Evolutionary conservation across 2,797 vertebrate genomes (phyloP).

Genomic region (Cetoscarus ocellatus): DNA sequence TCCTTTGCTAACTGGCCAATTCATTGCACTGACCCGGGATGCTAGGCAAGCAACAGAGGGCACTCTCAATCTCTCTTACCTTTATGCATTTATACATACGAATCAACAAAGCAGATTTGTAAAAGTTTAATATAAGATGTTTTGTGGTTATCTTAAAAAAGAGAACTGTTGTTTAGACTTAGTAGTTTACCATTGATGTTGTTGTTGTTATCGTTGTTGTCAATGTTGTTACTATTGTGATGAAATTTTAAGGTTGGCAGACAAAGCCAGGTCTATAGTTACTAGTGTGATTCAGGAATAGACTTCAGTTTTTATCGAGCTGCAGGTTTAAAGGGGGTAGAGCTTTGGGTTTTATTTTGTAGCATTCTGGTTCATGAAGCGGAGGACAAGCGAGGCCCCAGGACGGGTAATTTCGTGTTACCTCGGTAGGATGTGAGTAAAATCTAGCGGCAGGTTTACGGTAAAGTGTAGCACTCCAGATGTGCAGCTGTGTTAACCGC

Average conservation of each 20-base stretch:
- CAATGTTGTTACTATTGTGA: slow-evolving; percentile 80
- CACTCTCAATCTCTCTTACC: slow-evolving; percentile 82
- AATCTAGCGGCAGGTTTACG: slow-evolving; percentile 20
- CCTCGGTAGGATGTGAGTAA: slow-evolving; percentile 32
- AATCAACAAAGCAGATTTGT: slow-evolving; percentile 88
- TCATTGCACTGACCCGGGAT: slow-evolving; percentile 84
- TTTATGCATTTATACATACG: slow-evolving; percentile 90
- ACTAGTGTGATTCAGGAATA: slow-evolving; percentile 74
- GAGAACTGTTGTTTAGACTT: slow-evolving; percentile 78
- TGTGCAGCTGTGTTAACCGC: not conserved
- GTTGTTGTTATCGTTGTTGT: slow-evolving; percentile 75
- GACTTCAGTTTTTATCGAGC: slow-evolving; percentile 55
- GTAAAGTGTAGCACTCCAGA: slow-evolving; percentile 56
- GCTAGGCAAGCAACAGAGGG: slow-evolving; percentile 82
- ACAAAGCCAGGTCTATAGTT: slow-evolving; percentile 72
- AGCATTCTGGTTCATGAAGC: slow-evolving; percentile 72
- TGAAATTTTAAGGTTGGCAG: slow-evolving; percentile 76
- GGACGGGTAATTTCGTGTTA: slow-evolving; percentile 61
- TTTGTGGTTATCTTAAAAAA: slow-evolving; percentile 83
- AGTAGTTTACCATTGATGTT: slow-evolving; percentile 78
- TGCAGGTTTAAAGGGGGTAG: slow-evolving; percentile 57
- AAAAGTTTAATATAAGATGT: slow-evolving; percentile 90
- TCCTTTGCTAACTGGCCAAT: slow-evolving; percentile 70
- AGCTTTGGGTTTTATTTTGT: slow-evolving; percentile 62
- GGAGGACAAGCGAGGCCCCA: slow-evolving; percentile 46